A percentile compares a stretch with the other conserved stretches of the same genome.
phyloP scores from a whole-genome alignment of 2,113 vertebrate genomes.

The Corythornis cristatus region DNA sequence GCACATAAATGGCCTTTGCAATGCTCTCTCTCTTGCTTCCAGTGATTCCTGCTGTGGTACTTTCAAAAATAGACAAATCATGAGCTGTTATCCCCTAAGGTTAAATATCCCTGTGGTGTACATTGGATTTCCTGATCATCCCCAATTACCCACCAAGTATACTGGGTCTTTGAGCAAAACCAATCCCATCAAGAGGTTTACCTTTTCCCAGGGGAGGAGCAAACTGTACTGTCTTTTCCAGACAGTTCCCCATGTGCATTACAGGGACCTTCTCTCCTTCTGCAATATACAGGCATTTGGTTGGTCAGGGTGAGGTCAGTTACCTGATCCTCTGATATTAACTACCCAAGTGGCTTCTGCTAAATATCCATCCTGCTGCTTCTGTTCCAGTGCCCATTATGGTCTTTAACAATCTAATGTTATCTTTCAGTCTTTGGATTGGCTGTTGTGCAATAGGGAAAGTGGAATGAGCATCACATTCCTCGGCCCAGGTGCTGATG shows the following conservation, averaged over 20 bases:
- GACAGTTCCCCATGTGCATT: background rate
- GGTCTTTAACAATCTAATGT: background rate
- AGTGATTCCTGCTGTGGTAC: background rate
- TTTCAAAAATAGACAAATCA: background rate
- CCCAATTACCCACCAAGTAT: background rate
- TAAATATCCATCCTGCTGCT: background rate
- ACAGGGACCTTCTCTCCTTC: background rate
- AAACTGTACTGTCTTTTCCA: background rate
- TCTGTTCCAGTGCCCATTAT: too few species aligned
- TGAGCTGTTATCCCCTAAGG: background rate
- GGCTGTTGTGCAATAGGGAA: background rate
- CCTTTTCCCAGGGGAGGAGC: background rate
- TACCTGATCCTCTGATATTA: background rate
- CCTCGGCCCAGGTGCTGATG: too few species aligned
- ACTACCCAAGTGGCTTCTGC: background rate
- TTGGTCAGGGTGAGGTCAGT: background rate
- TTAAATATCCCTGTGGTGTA: background rate
- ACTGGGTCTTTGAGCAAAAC: background rate
- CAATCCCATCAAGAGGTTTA: background rate
- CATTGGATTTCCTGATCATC: background rate
- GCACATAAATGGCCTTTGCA: background rate
- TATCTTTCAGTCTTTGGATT: background rate
- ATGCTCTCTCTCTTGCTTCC: background rate
- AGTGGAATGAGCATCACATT: background rate
- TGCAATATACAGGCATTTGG: background rate